Evolutionary conservation across 2,113 vertebrate genomes (phyloP).

Genomic region (Trochalopteron elliotii): DNA sequence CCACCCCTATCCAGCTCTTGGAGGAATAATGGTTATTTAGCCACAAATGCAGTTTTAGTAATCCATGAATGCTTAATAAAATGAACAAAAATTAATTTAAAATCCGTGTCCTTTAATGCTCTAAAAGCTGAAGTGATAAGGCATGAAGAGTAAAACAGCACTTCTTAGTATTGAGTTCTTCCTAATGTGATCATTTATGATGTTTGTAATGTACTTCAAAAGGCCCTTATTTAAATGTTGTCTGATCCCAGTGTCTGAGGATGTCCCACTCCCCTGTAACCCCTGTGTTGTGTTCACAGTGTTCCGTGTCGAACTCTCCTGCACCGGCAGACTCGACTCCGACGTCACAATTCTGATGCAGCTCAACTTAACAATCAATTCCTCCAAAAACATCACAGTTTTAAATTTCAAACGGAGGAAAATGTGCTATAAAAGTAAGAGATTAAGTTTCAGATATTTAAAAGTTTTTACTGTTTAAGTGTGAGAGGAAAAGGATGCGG

Average conservation of each 20-base stretch:
- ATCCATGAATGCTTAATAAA: background rate
- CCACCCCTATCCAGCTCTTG: background rate
- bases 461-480: background rate
- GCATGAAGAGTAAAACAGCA: background rate
- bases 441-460: background rate
- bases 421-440: conserved; percentile 97
- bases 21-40: background rate
- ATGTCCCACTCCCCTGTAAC: background rate
- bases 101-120: background rate
- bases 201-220: background rate
- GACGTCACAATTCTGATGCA: conserved; percentile 92
- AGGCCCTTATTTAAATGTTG: background rate
- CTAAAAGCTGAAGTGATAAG: background rate
- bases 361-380: conserved; percentile 90
- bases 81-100: background rate
- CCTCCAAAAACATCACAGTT: conserved; percentile 96
- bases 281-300: conserved; percentile 74
- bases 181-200: background rate
- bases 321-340: conserved; percentile 91
- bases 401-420: conserved; percentile 99
- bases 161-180: background rate
- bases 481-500: background rate
- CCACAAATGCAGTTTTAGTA: background rate
- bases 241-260: background rate
- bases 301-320: conserved; percentile 92